Percentiles rank a stretch among this genome's conserved stretches.
Conservation (phyloP, 2,113 vertebrate genomes). For the Cynoglossus semilaevis region DNA sequence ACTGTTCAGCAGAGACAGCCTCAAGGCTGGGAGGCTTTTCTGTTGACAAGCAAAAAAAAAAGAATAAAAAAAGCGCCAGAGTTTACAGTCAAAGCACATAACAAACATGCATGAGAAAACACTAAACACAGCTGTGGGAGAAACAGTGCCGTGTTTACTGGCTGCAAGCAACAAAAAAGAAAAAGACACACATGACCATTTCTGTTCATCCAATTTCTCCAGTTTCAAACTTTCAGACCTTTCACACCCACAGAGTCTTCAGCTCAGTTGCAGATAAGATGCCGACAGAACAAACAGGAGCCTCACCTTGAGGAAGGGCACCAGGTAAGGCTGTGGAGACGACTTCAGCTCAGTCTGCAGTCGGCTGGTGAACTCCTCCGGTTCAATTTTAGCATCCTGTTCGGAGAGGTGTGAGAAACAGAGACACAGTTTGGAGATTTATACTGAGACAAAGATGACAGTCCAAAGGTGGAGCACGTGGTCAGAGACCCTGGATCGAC, state of each 20-base stretch:
- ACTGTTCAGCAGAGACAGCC: constrained; percentile 84
- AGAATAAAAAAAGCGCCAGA: constrained; percentile 2
- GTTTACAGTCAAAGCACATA: constrained; percentile 38
- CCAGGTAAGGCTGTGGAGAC: constrained; percentile 88
- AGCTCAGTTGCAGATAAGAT: too few species aligned
- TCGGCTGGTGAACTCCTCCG: constrained; percentile 87
- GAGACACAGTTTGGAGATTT: background rate
- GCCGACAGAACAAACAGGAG: background rate
- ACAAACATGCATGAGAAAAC: constrained; percentile 28
- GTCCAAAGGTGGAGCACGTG: constrained; percentile 3
- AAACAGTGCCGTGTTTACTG: constrained; percentile 7
- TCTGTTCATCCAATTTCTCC: background rate
- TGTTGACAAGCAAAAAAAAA: constrained; percentile 61
- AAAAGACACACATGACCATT: background rate
- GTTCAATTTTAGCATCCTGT: constrained; percentile 88
- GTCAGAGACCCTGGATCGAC: constrained; percentile 26
- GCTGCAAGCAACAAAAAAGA: background rate
- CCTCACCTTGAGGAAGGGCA: constrained; percentile 87
- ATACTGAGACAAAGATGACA: constrained; percentile 17
- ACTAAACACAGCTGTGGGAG: constrained; percentile 18
- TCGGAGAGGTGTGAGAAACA: background rate
- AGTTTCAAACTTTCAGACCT: background rate
- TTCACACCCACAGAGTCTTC: constrained; percentile 35
- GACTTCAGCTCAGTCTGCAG: constrained; percentile 87
- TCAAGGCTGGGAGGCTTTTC: constrained; percentile 87